A percentile compares a stretch with the other conserved stretches of the same genome.
Conservation (phyloP, 2,888 invertebrate genomes). For the Coenonympha glycerion region DNA sequence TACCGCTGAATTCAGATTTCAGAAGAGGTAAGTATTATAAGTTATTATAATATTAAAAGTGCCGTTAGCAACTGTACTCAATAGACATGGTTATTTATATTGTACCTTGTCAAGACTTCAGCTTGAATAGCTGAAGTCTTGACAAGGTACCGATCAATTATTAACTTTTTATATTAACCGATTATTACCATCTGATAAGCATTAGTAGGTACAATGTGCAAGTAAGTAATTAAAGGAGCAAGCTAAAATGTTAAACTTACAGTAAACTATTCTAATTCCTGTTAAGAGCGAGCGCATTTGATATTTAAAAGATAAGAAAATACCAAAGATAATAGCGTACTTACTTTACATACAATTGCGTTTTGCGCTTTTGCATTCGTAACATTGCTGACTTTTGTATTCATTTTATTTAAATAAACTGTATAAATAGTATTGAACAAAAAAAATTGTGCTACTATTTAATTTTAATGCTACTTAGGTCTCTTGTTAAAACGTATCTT, state of each 20-base stretch:
- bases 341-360: slow-evolving; percentile 22
- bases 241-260: neutral
- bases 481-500: too few relatives aligned
- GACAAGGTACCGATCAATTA: slow-evolving; percentile 2
- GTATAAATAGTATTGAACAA: too few relatives aligned
- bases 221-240: neutral
- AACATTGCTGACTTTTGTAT: neutral
- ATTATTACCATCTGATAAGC: slow-evolving; percentile 3
- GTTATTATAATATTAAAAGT: too few relatives aligned
- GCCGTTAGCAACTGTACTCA: neutral
- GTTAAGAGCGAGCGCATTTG: slow-evolving; percentile 2
- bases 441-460: too few relatives aligned
- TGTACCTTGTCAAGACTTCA: too few relatives aligned
- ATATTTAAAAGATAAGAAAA: slow-evolving; percentile 18
- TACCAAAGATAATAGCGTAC: slow-evolving; percentile 8
- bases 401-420: neutral
- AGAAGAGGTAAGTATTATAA: too few relatives aligned
- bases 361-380: slow-evolving; percentile 4
- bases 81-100: neutral
- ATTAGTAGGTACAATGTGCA: too few relatives aligned
- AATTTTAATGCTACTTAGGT: too few relatives aligned
- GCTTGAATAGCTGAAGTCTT: slow-evolving; percentile 1
- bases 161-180: neutral
- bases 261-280: slow-evolving; percentile 2
- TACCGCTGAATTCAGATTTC: too few relatives aligned